These are phyloP conservation scores for Ciconia boyciana DNA, from an alignment of 2,113 vertebrate genomes.

Conservation along the genomic window DNA sequence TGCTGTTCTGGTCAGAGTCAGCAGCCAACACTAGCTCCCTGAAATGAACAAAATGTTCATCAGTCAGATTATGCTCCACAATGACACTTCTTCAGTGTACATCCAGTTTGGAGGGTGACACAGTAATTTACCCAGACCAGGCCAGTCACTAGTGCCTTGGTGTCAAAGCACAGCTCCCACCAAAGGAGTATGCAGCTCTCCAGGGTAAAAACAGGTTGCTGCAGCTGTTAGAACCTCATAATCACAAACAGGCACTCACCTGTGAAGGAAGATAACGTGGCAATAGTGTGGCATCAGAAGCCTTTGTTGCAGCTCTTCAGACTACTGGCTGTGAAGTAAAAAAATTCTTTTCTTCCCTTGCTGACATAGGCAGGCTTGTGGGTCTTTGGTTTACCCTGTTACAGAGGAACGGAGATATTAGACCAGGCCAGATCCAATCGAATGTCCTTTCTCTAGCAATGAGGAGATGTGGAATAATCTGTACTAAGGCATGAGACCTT, in stretches of 20 bases:
- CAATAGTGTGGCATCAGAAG: background rate
- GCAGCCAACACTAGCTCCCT: background rate
- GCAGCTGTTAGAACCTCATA: background rate
- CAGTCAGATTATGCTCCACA: background rate
- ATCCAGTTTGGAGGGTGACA: background rate
- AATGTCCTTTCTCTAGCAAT: background rate
- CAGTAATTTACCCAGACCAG: background rate
- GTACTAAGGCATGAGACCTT: background rate
- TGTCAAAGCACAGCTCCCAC: background rate
- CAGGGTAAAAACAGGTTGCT: background rate
- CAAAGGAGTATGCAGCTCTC: background rate
- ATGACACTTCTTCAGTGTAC: background rate
- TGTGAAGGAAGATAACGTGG: background rate
- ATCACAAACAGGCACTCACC: background rate
- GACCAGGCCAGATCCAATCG: background rate
- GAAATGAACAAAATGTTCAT: background rate
- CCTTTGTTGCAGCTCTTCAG: background rate
- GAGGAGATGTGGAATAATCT: background rate
- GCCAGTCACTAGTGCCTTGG: background rate
- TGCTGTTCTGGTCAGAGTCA: background rate
- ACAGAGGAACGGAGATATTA: background rate
- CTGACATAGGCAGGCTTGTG: background rate
- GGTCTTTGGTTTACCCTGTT: background rate
- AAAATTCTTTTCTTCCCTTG: background rate
- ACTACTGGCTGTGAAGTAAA: background rate